These are phyloP conservation scores for Malurus leucopterus DNA, from an alignment of 2,797 vertebrate species.

Conservation along the genomic window DNA sequence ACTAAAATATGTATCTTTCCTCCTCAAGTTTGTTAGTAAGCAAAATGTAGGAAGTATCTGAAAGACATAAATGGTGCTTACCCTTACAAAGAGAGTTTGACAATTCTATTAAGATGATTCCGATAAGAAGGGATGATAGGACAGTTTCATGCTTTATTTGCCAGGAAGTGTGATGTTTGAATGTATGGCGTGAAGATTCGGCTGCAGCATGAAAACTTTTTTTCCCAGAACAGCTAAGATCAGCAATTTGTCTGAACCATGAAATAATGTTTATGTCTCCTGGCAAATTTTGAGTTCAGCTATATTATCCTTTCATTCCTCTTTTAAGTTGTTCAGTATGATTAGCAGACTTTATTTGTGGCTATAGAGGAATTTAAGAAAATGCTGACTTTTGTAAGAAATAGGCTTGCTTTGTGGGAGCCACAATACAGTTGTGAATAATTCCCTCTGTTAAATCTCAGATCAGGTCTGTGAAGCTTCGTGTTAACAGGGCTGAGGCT, in stretches of 20 bases:
- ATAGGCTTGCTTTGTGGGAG: constrained; percentile 18
- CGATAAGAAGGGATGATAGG: background rate
- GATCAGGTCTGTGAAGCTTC: background rate
- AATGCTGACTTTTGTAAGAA: constrained; percentile 47
- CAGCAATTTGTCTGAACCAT: constrained; percentile 12
- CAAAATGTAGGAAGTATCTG: background rate
- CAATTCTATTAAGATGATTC: background rate
- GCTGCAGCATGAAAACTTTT: background rate
- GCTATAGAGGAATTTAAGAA: constrained; percentile 9
- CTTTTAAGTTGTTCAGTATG: constrained; percentile 32
- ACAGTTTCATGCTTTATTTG: background rate
- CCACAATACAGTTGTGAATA: constrained; percentile 26
- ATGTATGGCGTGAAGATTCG: background rate
- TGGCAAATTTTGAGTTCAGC: constrained; percentile 36
- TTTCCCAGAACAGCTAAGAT: constrained; percentile 1
- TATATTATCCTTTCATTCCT: constrained; percentile 20
- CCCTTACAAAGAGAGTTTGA: background rate
- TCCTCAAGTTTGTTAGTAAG: background rate
- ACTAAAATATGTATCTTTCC: background rate
- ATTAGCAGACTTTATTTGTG: constrained; percentile 27
- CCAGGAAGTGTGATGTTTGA: background rate
- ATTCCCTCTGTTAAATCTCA: constrained; percentile 50
- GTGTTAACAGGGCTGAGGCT: constrained; percentile 2
- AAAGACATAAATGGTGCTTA: background rate
- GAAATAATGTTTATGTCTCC: constrained; percentile 17